phyloP scores from a whole-genome alignment of 2,113 vertebrate species.

The Psittacus erithacus region DNA sequence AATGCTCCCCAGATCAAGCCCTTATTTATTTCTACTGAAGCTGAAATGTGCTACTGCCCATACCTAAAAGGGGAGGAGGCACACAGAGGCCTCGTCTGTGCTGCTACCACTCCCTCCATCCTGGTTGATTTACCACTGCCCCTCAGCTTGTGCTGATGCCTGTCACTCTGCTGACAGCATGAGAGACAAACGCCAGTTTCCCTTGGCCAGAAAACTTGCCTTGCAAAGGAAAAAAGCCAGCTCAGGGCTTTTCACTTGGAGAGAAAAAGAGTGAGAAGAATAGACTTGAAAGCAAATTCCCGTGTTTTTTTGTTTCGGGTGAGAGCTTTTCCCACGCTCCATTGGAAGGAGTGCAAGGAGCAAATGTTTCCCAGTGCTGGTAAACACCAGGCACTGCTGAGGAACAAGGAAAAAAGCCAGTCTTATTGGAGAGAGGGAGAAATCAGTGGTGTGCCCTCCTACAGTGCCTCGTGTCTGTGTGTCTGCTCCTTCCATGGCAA shows the following conservation, averaged over 20 bases:
- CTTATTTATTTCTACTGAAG: background rate
- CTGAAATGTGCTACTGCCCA: background rate
- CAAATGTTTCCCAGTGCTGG: conserved; percentile 30
- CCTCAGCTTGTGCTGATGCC: background rate
- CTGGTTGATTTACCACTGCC: background rate
- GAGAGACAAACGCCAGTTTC: conserved; percentile 24
- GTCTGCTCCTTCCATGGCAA: background rate
- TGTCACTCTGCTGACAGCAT: conserved; percentile 45
- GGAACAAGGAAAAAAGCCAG: background rate
- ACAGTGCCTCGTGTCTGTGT: rapidly evolving
- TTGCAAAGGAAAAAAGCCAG: conserved; percentile 53
- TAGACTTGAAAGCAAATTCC: conserved; percentile 67
- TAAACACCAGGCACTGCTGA: background rate
- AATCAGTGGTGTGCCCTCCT: rapidly evolving
- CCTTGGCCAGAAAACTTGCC: conserved; percentile 52
- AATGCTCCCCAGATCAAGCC: background rate
- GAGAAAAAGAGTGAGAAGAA: conserved; percentile 61
- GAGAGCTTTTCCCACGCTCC: conserved; percentile 63
- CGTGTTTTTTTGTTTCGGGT: conserved; percentile 29
- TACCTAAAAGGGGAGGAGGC: background rate
- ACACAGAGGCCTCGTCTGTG: background rate
- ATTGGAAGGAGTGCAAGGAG: conserved; percentile 43
- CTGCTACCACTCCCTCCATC: background rate
- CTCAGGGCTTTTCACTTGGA: conserved; percentile 61
- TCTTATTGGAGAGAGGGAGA: background rate